Evolutionary conservation across 2,113 vertebrate species (phyloP).

Genomic region (Diglossa brunneiventris): DNA sequence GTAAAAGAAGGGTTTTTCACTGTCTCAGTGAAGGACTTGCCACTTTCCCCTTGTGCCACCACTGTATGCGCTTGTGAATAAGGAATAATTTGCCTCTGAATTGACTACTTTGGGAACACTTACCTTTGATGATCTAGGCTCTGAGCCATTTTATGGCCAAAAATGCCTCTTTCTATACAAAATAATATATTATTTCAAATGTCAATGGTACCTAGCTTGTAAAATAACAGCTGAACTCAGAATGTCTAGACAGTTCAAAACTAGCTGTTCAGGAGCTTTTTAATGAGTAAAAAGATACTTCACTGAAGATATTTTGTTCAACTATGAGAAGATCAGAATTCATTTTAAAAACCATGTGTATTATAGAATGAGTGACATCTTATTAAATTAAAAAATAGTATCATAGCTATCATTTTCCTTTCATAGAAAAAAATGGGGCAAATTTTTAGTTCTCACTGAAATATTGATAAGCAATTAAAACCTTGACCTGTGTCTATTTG

Average conservation of each 20-base stretch:
- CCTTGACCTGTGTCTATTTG: neutral
- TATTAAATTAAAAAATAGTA: neutral
- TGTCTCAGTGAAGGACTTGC: neutral
- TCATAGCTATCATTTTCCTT: neutral
- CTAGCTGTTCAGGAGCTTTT: neutral
- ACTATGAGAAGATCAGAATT: neutral
- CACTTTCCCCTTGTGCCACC: neutral
- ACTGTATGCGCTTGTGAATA: neutral
- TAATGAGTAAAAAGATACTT: neutral
- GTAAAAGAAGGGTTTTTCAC: neutral
- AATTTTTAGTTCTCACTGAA: neutral
- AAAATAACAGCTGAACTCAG: neutral
- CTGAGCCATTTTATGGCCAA: neutral
- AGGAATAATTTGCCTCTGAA: neutral
- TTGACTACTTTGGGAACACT: neutral
- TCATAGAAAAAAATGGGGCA: neutral
- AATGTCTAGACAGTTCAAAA: neutral
- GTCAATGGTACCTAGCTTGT: neutral
- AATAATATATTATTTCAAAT: neutral
- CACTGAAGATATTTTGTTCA: neutral
- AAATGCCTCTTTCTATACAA: neutral
- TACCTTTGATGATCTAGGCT: neutral
- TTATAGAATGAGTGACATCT: neutral
- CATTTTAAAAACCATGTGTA: accelerated
- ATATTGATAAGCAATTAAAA: neutral